Evolutionary conservation across 2,797 vertebrate species (phyloP).

Genomic region (Thalassophryne amazonica): DNA sequence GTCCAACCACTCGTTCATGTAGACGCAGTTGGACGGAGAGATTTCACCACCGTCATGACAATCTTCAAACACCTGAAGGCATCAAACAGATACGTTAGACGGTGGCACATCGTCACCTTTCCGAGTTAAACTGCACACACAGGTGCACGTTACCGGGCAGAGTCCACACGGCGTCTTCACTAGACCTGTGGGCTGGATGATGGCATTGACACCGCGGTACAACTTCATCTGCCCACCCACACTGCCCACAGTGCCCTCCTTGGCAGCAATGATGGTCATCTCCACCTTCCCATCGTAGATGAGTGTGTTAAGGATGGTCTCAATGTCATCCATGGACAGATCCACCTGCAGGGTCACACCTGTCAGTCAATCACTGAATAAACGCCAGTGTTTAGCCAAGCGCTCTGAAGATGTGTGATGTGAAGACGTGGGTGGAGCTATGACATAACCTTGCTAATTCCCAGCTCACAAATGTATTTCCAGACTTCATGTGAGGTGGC

Average conservation of each 20-base stretch:
- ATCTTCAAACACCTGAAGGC: conserved; percentile 91
- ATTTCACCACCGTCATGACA: conserved; percentile 96
- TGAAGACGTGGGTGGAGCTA: neutral
- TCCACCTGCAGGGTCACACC: conserved; percentile 81
- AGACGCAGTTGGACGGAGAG: conserved; percentile 92
- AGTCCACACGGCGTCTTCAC: conserved; percentile 92
- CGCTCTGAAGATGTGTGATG: neutral
- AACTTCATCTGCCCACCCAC: conserved; percentile 95
- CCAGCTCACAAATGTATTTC: conserved; percentile 97
- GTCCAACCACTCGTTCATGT: conserved; percentile 93
- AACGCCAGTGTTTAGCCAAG: neutral
- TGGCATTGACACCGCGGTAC: conserved; percentile 87
- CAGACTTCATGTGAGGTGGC: conserved; percentile 96
- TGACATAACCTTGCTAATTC: conserved; percentile 91
- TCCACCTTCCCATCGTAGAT: conserved; percentile 98
- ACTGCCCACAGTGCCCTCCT: conserved; percentile 93
- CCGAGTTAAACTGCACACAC: too few species aligned
- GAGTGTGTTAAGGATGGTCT: conserved; percentile 96
- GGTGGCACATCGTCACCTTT: too few species aligned
- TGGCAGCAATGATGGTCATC: conserved; percentile 94
- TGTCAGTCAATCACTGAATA: neutral
- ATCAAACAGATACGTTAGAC: neutral
- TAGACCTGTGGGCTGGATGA: conserved; percentile 89
- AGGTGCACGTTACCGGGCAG: conserved; percentile 82
- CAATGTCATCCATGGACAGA: conserved; percentile 97